These are phyloP conservation scores for Oxystoma pomonae DNA, from an alignment of 2,888 invertebrate species.

Conservation along the genomic window DNA sequence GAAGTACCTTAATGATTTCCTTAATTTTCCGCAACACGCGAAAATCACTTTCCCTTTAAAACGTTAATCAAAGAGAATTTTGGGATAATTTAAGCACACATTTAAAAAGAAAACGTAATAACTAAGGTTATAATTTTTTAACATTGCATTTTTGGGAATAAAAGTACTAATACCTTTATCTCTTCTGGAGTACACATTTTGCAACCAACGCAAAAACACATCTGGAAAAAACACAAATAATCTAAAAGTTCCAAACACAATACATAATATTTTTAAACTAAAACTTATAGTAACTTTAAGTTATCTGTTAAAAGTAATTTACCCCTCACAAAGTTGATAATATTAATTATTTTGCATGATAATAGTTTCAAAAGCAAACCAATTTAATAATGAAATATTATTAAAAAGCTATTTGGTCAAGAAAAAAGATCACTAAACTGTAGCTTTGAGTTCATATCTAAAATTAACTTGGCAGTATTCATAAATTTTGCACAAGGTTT, in stretches of 20 bases:
- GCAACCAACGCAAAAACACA: too few relatives aligned
- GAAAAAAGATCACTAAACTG: neutral
- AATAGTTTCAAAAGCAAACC: too few relatives aligned
- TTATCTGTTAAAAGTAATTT: too few relatives aligned
- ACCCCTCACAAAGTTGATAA: too few relatives aligned
- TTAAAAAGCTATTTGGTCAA: neutral
- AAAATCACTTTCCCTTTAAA: neutral
- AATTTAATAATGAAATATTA: neutral
- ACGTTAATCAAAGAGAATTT: too few relatives aligned
- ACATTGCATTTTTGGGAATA: neutral
- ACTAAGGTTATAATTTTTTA: neutral
- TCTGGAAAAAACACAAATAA: too few relatives aligned
- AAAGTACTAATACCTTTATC: slow-evolving; percentile 43
- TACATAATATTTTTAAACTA: too few relatives aligned
- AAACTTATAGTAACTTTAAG: too few relatives aligned
- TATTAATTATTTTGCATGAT: too few relatives aligned
- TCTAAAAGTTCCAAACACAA: too few relatives aligned
- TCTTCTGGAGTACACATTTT: slow-evolving; percentile 51
- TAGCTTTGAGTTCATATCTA: neutral
- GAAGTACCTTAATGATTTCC: slow-evolving; percentile 24
- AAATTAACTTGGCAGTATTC: neutral
- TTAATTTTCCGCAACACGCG: neutral
- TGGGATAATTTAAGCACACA: too few relatives aligned
- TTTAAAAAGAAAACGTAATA: too few relatives aligned
- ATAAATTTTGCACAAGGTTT: neutral